Conservation (phyloP, 2,888 invertebrate genomes). For the Adela reaumurella region DNA sequence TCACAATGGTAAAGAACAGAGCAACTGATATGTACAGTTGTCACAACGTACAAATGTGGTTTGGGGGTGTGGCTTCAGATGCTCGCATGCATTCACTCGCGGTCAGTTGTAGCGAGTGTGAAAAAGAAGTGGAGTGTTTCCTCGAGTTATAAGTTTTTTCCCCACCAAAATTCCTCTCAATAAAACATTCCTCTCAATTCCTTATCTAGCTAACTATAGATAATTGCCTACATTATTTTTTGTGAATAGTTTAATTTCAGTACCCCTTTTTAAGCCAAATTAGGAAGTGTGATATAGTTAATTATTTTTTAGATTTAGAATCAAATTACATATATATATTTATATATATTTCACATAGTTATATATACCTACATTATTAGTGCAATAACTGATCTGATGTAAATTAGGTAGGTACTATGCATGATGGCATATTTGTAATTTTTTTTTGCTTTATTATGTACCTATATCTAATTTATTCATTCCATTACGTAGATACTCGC, state of each 20-base stretch:
- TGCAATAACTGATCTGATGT: background rate
- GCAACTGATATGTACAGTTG: no score
- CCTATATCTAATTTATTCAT: no score
- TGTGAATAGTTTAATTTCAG: background rate
- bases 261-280: background rate
- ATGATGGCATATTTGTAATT: no score
- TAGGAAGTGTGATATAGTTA: background rate
- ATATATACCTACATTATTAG: background rate
- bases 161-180: slow-evolving; percentile 1
- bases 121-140: no score
- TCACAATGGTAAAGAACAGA: no score
- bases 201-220: background rate
- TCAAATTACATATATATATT: background rate
- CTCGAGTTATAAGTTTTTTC: background rate
- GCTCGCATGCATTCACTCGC: no score
- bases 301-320: background rate
- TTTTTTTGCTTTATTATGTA: no score
- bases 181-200: background rate
- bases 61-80: no score
- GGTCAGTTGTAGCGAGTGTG: no score
- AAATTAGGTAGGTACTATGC: background rate
- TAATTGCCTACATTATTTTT: background rate
- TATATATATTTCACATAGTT: background rate
- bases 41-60: no score
- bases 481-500: no score